phyloP scores from a whole-genome alignment of 2,113 vertebrate species.

The Colaptes auratus region DNA sequence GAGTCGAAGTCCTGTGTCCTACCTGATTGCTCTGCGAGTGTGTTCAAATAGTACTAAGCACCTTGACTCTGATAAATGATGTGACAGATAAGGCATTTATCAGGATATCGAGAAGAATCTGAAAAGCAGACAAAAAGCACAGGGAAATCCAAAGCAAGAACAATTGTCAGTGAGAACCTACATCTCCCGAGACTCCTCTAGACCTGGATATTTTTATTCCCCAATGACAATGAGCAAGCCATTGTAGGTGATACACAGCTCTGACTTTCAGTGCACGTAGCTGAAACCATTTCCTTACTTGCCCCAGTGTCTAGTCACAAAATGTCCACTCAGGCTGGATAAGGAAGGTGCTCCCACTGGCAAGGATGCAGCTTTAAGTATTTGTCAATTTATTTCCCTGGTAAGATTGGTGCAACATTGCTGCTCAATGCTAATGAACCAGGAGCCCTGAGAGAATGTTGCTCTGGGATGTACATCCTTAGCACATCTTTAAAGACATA shows the following conservation, averaged over 20 bases:
- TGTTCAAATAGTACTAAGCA: not conserved
- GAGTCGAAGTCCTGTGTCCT: not conserved
- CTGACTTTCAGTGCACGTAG: not conserved
- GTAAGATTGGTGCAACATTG: not conserved
- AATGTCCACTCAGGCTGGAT: not conserved
- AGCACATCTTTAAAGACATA: not conserved
- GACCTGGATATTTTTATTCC: not conserved
- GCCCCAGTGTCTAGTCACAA: not conserved
- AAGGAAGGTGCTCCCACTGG: not conserved
- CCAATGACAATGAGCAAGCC: not conserved
- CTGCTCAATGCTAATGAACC: not conserved
- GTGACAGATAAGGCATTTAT: not conserved
- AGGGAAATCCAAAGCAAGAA: not conserved
- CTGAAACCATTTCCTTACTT: not conserved
- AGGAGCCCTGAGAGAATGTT: not conserved
- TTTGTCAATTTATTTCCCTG: not conserved
- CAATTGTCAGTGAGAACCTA: not conserved
- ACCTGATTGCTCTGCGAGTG: not conserved
- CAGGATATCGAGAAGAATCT: not conserved
- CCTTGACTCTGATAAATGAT: not conserved
- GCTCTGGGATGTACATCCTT: not conserved
- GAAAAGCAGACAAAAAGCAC: not conserved
- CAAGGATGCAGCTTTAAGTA: not conserved
- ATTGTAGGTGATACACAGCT: not conserved
- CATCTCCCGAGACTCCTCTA: not conserved